Evolutionary conservation across 2,888 invertebrate genomes (phyloP).

Genomic region (Anaspis maculata): DNA sequence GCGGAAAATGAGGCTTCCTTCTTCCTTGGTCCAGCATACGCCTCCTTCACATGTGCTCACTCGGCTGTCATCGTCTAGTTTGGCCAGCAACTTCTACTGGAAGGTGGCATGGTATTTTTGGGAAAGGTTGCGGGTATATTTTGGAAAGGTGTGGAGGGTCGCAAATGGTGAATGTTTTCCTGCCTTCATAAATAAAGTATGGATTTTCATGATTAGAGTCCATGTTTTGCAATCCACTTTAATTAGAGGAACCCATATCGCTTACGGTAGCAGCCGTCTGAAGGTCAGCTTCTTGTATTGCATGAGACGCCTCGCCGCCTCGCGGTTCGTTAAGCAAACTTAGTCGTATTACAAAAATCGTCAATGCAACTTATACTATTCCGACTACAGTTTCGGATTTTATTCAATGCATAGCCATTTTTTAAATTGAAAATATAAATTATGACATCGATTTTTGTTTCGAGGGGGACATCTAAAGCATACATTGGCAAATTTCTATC

Average conservation of each 20-base stretch:
- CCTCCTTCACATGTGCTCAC: slow-evolving; percentile 1
- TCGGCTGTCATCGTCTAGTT: neutral
- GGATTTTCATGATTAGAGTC: neutral
- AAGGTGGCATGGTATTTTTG: neutral
- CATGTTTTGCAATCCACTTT: slow-evolving; percentile 1
- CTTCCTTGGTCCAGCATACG: slow-evolving; percentile 3
- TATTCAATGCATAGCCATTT: too few relatives aligned
- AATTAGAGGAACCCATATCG: slow-evolving; percentile 2
- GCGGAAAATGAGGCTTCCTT: slow-evolving; percentile 1
- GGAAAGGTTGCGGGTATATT: neutral
- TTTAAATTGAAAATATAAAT: too few relatives aligned
- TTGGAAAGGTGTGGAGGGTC: slow-evolving; percentile 2
- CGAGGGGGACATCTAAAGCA: too few relatives aligned
- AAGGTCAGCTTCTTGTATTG: neutral
- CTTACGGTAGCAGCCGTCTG: slow-evolving; percentile 1
- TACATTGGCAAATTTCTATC: too few relatives aligned
- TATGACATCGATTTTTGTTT: too few relatives aligned
- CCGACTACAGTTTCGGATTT: too few relatives aligned
- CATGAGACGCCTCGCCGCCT: too few relatives aligned
- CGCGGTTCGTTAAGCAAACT: too few relatives aligned
- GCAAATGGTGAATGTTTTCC: slow-evolving; percentile 1
- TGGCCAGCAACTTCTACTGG: neutral
- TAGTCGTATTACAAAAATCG: too few relatives aligned
- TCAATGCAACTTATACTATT: too few relatives aligned
- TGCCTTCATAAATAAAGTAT: neutral